A percentile compares a stretch with the other conserved stretches of the same genome.
phyloP scores from a whole-genome alignment of 2,113 vertebrate genomes.

The Elgaria multicarinata region DNA sequence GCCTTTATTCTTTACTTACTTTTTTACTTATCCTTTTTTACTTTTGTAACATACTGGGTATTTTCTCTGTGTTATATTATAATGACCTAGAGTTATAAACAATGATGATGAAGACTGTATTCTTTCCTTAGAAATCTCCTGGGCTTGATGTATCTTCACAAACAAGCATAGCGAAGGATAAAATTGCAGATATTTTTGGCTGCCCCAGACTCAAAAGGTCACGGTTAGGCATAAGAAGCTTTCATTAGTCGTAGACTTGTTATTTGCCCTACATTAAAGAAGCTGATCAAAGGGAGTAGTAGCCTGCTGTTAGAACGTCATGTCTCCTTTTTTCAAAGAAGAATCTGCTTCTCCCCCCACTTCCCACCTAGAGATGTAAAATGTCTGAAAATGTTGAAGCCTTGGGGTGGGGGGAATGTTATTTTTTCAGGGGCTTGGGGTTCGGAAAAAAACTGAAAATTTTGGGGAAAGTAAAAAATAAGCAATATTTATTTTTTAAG shows the following conservation, averaged over 20 bases:
- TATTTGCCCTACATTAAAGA: not conserved
- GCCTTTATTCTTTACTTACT: no score
- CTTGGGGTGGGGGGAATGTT: no score
- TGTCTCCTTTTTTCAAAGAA: accelerated
- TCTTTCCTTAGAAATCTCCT: not conserved
- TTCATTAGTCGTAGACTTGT: not conserved
- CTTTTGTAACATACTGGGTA: no score
- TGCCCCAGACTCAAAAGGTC: not conserved
- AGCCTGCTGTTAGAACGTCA: not conserved
- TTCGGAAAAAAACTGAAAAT: no score
- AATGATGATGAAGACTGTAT: not conserved
- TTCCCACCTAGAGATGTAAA: no score
- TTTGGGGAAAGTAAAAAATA: no score
- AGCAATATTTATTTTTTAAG: no score
- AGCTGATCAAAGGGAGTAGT: constrained; percentile 1
- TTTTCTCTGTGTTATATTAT: no score
- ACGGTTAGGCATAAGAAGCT: not conserved
- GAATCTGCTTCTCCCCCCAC: not conserved
- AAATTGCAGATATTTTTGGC: not conserved
- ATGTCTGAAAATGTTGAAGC: no score
- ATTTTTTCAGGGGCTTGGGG: no score
- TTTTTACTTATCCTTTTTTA: no score
- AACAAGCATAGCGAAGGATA: not conserved
- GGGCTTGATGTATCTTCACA: not conserved
- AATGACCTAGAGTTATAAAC: no score